phyloP scores from a whole-genome alignment of 2,797 vertebrate species.

The Eremophila alpestris region DNA sequence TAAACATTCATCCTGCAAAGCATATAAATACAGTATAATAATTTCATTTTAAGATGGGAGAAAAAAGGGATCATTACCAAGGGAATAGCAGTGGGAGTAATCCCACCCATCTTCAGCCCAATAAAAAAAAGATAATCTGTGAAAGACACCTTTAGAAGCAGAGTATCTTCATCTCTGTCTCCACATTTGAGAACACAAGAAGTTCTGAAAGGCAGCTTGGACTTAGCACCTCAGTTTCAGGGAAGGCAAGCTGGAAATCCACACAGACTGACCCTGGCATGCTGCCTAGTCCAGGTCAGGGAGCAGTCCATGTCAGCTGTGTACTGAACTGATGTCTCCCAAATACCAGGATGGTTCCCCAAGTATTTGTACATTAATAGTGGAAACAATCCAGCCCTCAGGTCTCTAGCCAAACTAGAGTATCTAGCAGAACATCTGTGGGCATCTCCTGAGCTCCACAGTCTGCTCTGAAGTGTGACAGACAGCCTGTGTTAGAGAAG shows the following conservation, averaged over 20 bases:
- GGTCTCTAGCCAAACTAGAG: background rate
- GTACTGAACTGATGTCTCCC: background rate
- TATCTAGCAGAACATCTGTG: fast-evolving
- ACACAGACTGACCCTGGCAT: background rate
- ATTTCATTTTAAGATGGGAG: background rate
- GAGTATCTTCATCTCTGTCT: background rate
- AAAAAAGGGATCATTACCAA: background rate
- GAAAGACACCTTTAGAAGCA: background rate
- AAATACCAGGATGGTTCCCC: background rate
- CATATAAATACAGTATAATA: background rate
- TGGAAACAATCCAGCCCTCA: background rate
- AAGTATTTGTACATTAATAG: background rate
- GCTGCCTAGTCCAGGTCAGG: background rate
- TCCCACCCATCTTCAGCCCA: background rate
- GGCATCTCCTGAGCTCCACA: background rate
- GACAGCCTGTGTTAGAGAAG: background rate
- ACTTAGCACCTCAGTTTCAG: background rate
- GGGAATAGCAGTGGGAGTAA: background rate
- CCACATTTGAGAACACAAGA: background rate
- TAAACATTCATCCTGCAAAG: background rate
- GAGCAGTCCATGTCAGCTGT: background rate
- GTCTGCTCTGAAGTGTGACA: background rate
- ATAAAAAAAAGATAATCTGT: background rate
- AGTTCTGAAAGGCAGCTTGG: background rate
- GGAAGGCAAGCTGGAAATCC: background rate